Conservation (phyloP, 2,113 vertebrate species). For the Promerops cafer region DNA sequence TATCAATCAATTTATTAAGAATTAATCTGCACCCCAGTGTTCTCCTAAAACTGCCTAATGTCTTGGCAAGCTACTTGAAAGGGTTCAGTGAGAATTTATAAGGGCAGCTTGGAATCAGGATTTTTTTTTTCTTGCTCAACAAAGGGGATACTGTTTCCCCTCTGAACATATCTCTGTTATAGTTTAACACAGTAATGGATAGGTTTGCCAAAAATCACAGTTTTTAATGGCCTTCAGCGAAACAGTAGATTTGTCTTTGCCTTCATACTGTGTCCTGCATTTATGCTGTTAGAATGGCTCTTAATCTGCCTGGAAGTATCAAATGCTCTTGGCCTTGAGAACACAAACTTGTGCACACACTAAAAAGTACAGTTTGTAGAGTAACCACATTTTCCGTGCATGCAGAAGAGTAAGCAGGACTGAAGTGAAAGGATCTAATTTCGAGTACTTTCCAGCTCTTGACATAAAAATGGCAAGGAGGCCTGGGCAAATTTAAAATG, state of each 20-base stretch:
- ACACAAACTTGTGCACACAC: not conserved
- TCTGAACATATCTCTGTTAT: conserved; percentile 65
- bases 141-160: conserved; percentile 74
- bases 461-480: conserved; percentile 29
- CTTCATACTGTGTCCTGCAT: conserved; percentile 55
- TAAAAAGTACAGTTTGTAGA: not conserved
- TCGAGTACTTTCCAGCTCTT: not conserved
- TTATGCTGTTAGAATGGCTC: conserved; percentile 44
- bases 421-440: conserved; percentile 36
- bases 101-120: conserved; percentile 55
- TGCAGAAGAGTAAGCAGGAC: not conserved
- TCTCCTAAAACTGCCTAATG: conserved; percentile 69
- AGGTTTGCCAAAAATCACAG: conserved; percentile 73
- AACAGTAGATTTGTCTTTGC: conserved; percentile 66
- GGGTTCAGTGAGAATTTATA: conserved; percentile 72
- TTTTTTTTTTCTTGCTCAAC: conserved; percentile 48
- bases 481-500: conserved; percentile 28
- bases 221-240: conserved; percentile 68
- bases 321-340: conserved; percentile 48
- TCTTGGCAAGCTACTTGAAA: conserved; percentile 75
- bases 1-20: conserved; percentile 73
- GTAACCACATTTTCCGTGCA: conserved; percentile 20
- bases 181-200: conserved; percentile 60
- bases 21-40: conserved; percentile 65
- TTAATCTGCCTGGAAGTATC: conserved; percentile 58